These are phyloP conservation scores for Lepidurus apus DNA, from an alignment of 1,140 invertebrate species.

Conservation along the genomic window DNA sequence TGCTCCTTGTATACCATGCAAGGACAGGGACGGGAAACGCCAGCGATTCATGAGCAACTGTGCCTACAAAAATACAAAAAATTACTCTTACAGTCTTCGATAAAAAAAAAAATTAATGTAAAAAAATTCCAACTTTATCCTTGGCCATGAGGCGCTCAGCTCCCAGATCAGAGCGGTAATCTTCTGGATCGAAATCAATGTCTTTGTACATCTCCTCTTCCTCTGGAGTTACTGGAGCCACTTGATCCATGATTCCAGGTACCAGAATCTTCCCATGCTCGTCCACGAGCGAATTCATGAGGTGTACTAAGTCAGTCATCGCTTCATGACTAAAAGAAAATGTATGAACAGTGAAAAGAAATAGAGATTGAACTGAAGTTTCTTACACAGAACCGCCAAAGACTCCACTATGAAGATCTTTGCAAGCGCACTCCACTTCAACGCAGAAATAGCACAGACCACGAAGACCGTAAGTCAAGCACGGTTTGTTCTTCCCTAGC, in stretches of 20 bases:
- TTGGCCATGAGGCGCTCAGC: slow-evolving; percentile 63
- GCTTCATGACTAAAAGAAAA: slow-evolving; percentile 61
- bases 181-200: slow-evolving; percentile 84
- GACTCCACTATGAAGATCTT: slow-evolving; percentile 92
- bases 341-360: slow-evolving; percentile 34
- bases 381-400: slow-evolving; percentile 84
- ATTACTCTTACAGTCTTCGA: too few relatives aligned
- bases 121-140: slow-evolving; percentile 57
- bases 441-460: slow-evolving; percentile 89
- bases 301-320: slow-evolving; percentile 78
- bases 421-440: slow-evolving; percentile 79
- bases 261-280: slow-evolving; percentile 76
- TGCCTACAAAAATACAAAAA: slow-evolving; percentile 44
- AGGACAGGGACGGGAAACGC: slow-evolving; percentile 80
- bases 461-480: slow-evolving; percentile 91
- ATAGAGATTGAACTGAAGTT: slow-evolving; percentile 35
- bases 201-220: slow-evolving; percentile 73
- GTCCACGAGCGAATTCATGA: slow-evolving; percentile 77
- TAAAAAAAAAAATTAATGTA: background rate
- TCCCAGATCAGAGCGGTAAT: slow-evolving; percentile 69
- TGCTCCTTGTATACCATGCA: slow-evolving; percentile 91
- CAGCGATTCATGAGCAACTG: slow-evolving; percentile 81
- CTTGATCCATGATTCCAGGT: slow-evolving; percentile 71
- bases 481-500: slow-evolving; percentile 93
- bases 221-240: slow-evolving; percentile 62